phyloP scores from a whole-genome alignment of 2,113 vertebrate genomes.

The Dicentrarchus labrax region DNA sequence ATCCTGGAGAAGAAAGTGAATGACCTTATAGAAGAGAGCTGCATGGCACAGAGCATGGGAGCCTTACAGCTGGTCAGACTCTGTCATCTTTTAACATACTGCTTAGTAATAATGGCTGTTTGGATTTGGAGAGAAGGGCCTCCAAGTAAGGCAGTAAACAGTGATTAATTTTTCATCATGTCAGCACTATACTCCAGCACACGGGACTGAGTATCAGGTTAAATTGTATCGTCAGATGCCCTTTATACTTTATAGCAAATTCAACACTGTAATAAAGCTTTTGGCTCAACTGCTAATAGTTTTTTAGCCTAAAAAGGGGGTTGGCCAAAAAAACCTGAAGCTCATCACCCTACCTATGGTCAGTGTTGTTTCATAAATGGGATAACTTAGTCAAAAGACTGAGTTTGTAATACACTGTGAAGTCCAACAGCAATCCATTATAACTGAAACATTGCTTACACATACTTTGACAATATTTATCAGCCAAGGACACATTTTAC shows the following conservation, averaged over 20 bases:
- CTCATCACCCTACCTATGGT: neutral
- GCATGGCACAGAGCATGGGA: conserved; percentile 90
- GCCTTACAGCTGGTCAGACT: conserved; percentile 90
- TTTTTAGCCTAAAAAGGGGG: neutral
- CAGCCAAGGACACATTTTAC: neutral
- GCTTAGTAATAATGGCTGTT: neutral
- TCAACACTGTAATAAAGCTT: neutral
- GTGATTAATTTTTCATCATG: neutral
- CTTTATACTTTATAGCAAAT: neutral
- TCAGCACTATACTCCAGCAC: neutral
- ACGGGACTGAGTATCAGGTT: neutral
- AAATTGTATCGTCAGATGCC: neutral
- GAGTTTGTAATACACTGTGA: neutral
- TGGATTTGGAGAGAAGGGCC: neutral
- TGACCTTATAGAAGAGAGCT: conserved; percentile 96
- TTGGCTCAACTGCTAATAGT: neutral
- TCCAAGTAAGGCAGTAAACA: neutral
- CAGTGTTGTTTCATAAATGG: neutral
- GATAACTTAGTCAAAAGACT: neutral
- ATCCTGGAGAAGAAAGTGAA: conserved; percentile 97
- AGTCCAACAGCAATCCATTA: neutral
- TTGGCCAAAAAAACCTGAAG: neutral
- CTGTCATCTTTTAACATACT: neutral
- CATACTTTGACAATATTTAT: neutral
- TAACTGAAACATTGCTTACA: neutral